Evolutionary conservation across 2,113 vertebrate species (phyloP).

Genomic region (Dromaius novaehollandiae): DNA sequence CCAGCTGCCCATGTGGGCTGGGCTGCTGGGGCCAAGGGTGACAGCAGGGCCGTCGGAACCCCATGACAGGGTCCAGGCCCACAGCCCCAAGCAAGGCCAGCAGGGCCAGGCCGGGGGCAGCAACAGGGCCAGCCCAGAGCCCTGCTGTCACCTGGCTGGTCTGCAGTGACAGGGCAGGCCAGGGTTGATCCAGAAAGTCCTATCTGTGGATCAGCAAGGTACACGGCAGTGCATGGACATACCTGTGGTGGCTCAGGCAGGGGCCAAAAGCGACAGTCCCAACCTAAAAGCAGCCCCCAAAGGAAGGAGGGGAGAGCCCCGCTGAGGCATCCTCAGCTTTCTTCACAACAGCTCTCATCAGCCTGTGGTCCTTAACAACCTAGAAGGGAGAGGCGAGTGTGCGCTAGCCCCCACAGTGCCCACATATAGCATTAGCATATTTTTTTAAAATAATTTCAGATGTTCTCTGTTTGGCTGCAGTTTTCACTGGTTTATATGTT

Average conservation of each 20-base stretch:
- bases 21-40: too few species aligned
- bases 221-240: too few species aligned
- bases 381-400: too few species aligned
- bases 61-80: too few species aligned
- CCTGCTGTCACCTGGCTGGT: not conserved
- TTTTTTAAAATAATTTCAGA: not conserved
- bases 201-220: not conserved
- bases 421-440: not conserved
- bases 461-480: not conserved
- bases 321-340: not conserved
- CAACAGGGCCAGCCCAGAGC: not conserved
- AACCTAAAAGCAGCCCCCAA: not conserved
- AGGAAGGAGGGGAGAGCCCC: not conserved
- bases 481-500: not conserved
- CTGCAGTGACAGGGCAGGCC: rapidly evolving
- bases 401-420: not conserved
- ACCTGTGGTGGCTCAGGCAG: rapidly evolving
- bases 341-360: not conserved
- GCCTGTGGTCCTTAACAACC: not conserved
- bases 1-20: too few species aligned
- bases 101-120: not conserved
- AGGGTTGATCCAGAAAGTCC: not conserved
- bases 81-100: too few species aligned
- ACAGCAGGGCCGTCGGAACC: too few species aligned
- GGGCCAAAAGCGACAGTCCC: not conserved